phyloP scores from a whole-genome alignment of 2,797 vertebrate species.

The Notamacropus eugenii region DNA sequence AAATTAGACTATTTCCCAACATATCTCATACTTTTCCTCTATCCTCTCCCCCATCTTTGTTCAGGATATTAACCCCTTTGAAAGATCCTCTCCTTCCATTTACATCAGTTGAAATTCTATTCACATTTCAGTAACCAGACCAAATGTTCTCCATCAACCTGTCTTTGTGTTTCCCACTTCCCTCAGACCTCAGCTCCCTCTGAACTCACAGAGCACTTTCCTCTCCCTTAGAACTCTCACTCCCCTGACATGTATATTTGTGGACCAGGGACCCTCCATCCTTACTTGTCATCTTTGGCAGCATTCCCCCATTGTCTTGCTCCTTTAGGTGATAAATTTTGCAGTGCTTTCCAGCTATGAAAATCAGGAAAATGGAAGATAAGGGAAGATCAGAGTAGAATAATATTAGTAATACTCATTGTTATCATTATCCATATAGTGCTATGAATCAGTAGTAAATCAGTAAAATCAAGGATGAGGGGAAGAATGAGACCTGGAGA shows the following conservation, averaged over 20 bases:
- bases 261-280: background rate
- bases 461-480: too few species aligned
- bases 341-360: background rate
- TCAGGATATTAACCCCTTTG: background rate
- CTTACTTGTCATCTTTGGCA: background rate
- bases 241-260: background rate
- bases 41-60: background rate
- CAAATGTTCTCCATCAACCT: background rate
- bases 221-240: background rate
- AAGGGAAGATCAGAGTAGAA: background rate
- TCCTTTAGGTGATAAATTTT: background rate
- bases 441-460: too few species aligned
- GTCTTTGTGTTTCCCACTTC: background rate
- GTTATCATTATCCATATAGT: background rate
- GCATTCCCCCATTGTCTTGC: background rate
- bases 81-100: background rate
- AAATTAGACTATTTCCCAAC: background rate
- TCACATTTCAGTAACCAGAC: background rate
- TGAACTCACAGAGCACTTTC: background rate
- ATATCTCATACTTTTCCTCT: background rate
- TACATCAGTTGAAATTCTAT: background rate
- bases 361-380: background rate
- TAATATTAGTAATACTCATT: background rate
- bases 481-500: too few species aligned
- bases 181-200: background rate